phyloP scores from a whole-genome alignment of 2,113 vertebrate genomes.

The Hippocampus zosterae region DNA sequence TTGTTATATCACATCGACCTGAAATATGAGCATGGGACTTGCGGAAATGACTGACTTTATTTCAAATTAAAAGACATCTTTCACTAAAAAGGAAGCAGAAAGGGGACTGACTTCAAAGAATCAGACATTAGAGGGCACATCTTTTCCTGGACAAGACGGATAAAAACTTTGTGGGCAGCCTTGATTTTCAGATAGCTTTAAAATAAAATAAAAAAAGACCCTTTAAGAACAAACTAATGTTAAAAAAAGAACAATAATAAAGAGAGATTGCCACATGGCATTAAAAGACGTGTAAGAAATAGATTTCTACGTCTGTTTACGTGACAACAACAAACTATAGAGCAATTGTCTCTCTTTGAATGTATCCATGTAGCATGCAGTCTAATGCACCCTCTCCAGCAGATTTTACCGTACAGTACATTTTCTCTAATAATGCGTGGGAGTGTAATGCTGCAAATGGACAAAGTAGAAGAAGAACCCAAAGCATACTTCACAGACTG shows the following conservation, averaged over 20 bases:
- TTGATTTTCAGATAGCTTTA: not conserved
- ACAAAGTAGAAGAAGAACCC: slow-evolving; percentile 30
- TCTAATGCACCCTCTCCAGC: not conserved
- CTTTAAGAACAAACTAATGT: not conserved
- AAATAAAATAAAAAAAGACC: not conserved
- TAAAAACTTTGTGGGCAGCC: not conserved
- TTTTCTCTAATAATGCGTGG: slow-evolving; percentile 20
- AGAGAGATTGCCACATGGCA: not conserved
- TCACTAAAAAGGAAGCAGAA: not conserved
- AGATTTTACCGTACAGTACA: slow-evolving; percentile 1
- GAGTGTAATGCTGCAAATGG: slow-evolving; percentile 16
- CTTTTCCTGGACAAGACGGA: not conserved
- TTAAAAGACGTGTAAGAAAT: not conserved
- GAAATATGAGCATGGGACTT: too few relatives aligned
- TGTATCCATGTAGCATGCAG: not conserved
- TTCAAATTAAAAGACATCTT: not conserved
- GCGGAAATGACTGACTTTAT: not conserved
- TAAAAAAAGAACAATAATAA: too few relatives aligned
- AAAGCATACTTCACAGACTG: slow-evolving; percentile 41
- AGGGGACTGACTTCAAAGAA: not conserved
- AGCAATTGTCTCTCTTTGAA: too few relatives aligned
- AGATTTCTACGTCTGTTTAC: not conserved
- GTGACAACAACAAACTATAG: not conserved
- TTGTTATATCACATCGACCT: too few relatives aligned
- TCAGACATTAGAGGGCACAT: not conserved